Percentiles rank a stretch among this genome's conserved stretches.
These are phyloP conservation scores for Drosophila melanogaster DNA, from an alignment of 1,140 invertebrate species.

Conservation along the genomic window DNA sequence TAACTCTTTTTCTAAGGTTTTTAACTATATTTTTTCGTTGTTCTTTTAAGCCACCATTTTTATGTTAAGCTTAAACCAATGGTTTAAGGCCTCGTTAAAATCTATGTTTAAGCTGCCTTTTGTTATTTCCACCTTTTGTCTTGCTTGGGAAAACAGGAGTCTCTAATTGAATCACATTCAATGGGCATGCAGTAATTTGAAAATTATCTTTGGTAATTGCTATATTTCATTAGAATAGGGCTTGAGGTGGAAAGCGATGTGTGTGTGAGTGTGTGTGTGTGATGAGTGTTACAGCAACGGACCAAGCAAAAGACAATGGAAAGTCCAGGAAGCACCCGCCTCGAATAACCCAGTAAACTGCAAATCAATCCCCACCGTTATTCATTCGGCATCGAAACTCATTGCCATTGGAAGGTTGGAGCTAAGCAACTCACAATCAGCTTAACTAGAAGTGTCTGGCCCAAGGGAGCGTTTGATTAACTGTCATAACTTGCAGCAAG, in stretches of 20 bases:
- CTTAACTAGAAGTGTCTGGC: conserved; percentile 9
- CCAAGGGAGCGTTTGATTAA: conserved; percentile 25
- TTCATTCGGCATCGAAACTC: neutral
- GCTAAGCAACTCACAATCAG: neutral
- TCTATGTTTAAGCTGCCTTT: neutral
- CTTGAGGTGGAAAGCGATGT: neutral
- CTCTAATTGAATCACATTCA: neutral
- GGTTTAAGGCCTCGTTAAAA: too few relatives aligned
- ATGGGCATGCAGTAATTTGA: conserved; percentile 1
- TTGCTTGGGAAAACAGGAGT: neutral
- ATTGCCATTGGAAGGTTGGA: neutral
- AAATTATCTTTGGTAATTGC: conserved; percentile 11
- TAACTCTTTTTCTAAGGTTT: too few relatives aligned
- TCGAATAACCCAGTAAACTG: neutral
- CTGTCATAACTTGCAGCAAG: conserved; percentile 27
- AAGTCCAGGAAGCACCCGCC: neutral
- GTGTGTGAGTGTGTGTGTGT: neutral
- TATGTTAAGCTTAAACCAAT: too few relatives aligned
- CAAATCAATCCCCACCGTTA: conserved; percentile 1
- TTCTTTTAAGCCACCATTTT: too few relatives aligned
- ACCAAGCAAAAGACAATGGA: neutral
- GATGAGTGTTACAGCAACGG: neutral
- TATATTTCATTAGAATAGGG: neutral
- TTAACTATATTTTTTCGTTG: too few relatives aligned
- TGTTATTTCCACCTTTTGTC: neutral